Conservation (phyloP, 2,113 vertebrate genomes). For the Syngnathus typhle region DNA sequence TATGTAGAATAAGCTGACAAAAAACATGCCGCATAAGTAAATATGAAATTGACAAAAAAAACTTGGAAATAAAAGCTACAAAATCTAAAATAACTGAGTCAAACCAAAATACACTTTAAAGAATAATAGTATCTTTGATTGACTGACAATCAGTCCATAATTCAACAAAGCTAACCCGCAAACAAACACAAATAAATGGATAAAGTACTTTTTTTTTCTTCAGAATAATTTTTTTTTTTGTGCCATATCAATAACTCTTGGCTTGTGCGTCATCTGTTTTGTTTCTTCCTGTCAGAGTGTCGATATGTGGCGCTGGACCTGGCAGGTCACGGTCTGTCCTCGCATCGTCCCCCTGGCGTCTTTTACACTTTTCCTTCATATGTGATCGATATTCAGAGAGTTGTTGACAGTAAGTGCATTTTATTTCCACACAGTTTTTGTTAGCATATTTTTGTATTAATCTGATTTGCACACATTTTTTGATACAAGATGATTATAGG, state of each 20-base stretch:
- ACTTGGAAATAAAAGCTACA: too few species aligned
- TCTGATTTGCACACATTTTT: neutral
- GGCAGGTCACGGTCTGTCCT: constrained; percentile 81
- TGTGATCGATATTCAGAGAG: constrained; percentile 73
- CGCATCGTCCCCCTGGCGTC: constrained; percentile 76
- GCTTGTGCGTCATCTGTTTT: neutral
- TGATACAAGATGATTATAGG: neutral
- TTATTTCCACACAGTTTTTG: neutral
- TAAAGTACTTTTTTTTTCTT: neutral
- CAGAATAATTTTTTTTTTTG: neutral
- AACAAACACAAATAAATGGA: too few species aligned
- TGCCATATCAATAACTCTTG: neutral
- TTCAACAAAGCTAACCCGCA: too few species aligned
- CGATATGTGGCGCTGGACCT: constrained; percentile 82
- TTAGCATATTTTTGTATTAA: neutral
- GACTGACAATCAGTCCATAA: too few species aligned
- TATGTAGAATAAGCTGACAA: too few species aligned
- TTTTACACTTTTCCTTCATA: constrained; percentile 74
- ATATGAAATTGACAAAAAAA: too few species aligned
- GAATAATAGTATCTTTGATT: too few species aligned
- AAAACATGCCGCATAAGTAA: too few species aligned
- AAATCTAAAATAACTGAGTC: too few species aligned
- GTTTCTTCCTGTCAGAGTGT: constrained; percentile 62
- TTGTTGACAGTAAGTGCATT: constrained; percentile 64
- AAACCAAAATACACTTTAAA: too few species aligned